A percentile compares a stretch with the other conserved stretches of the same genome.
These are phyloP conservation scores for Neuroterus valhalla DNA, from an alignment of 1,140 invertebrate species.

Conservation along the genomic window DNA sequence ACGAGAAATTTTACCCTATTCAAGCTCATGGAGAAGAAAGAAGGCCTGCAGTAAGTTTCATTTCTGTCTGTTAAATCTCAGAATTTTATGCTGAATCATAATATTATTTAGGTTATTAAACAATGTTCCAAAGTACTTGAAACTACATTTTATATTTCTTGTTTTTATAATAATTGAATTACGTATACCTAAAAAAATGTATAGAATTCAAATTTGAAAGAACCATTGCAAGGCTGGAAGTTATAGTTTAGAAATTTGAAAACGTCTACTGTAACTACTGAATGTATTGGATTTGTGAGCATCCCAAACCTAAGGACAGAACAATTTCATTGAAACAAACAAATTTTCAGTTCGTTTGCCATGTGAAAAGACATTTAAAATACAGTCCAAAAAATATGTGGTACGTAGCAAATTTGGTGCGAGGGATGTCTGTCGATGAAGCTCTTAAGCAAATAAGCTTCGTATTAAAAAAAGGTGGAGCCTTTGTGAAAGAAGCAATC, in stretches of 20 bases:
- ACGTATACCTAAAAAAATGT: too few relatives aligned
- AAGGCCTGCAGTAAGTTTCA: conserved; percentile 85
- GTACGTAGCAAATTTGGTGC: conserved; percentile 89
- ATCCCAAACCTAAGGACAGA: not conserved
- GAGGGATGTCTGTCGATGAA: conserved; percentile 95
- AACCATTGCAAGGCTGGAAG: too few relatives aligned
- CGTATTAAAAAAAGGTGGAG: conserved; percentile 88
- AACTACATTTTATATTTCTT: too few relatives aligned
- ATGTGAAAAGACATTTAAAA: conserved; percentile 88
- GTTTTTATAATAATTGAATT: too few relatives aligned
- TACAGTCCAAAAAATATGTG: conserved; percentile 94
- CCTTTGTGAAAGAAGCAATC: conserved; percentile 85
- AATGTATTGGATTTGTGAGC: too few relatives aligned
- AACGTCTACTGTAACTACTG: too few relatives aligned
- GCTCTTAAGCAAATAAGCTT: conserved; percentile 93
- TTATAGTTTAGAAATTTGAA: too few relatives aligned
- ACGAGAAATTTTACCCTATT: conserved; percentile 85
- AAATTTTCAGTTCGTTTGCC: conserved; percentile 86
- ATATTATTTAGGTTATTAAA: too few relatives aligned
- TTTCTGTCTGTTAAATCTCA: conserved; percentile 31
- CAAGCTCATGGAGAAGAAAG: conserved; percentile 83
- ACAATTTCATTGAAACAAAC: conserved; percentile 34
- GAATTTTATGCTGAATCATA: not conserved
- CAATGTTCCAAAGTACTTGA: too few relatives aligned
- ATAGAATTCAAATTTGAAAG: too few relatives aligned